Percentiles rank a stretch among this genome's conserved stretches.
Conservation (phyloP, 2,888 invertebrate species). For the Petrolisthes manimaculis region DNA sequence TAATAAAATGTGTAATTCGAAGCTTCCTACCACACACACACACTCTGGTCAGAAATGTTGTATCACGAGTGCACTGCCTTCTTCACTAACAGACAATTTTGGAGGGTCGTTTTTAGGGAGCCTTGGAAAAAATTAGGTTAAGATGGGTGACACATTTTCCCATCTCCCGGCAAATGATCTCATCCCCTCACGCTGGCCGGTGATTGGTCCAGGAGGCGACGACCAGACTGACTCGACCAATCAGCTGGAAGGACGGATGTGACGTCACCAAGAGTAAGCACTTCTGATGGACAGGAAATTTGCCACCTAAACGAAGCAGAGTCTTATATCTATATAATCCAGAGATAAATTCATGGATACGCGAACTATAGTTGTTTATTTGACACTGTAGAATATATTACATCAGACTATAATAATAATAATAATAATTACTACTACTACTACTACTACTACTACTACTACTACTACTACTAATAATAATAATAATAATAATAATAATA, state of each 20-base stretch:
- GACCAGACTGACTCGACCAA: constrained; percentile 43
- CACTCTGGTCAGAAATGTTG: too few relatives aligned
- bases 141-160: constrained; percentile 48
- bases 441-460: too few relatives aligned
- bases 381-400: too few relatives aligned
- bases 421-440: too few relatives aligned
- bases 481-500: too few relatives aligned
- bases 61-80: background rate
- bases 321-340: background rate
- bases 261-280: background rate
- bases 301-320: constrained; percentile 5
- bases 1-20: too few relatives aligned
- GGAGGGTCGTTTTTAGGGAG: background rate
- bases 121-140: constrained; percentile 54
- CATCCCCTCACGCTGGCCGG: constrained; percentile 28
- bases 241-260: constrained; percentile 40
- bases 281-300: constrained; percentile 45
- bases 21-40: too few relatives aligned
- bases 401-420: too few relatives aligned
- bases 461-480: too few relatives aligned
- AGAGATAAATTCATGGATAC: background rate
- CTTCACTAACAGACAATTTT: too few relatives aligned
- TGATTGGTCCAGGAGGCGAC: constrained; percentile 25
- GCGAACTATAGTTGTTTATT: too few relatives aligned
- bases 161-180: constrained; percentile 53